Percentiles rank a stretch among this genome's conserved stretches.
Conservation (phyloP, 35 echinoderm and acorn worm genomes). For the Acanthaster planci region DNA sequence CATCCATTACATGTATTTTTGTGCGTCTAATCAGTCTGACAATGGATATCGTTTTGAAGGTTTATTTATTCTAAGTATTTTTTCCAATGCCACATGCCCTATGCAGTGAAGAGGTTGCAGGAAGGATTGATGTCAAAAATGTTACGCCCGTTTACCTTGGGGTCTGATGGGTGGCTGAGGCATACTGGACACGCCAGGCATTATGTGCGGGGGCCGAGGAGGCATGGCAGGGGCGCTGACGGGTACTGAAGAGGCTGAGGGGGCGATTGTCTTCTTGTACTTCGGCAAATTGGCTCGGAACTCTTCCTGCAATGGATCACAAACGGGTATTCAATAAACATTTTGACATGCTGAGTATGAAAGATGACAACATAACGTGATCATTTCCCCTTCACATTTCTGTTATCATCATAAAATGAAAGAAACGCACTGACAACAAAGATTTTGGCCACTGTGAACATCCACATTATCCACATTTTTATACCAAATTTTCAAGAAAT, state of each 20-base stretch:
- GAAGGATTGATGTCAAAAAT: not conserved
- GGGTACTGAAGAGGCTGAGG: not conserved
- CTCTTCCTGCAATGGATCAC: constrained; percentile 35
- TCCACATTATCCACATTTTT: no score
- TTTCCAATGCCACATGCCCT: not conserved
- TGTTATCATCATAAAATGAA: not conserved
- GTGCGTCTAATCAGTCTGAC: not conserved
- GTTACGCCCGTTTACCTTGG: not conserved
- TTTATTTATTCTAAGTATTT: not conserved
- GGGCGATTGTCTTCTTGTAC: constrained; percentile 44
- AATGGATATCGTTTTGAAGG: not conserved
- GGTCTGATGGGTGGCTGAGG: constrained; percentile 1
- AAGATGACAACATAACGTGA: no score
- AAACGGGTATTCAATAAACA: no score
- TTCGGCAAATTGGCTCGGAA: constrained; percentile 37
- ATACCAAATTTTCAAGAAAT: no score
- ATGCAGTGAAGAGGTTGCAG: not conserved
- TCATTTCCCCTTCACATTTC: no score
- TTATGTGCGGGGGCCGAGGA: constrained; percentile 38
- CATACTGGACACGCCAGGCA: constrained; percentile 14
- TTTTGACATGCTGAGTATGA: no score
- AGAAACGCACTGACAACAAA: not conserved
- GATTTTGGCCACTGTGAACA: not conserved
- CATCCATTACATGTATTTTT: not conserved
- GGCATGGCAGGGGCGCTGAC: not conserved